Percentiles rank a stretch among this genome's conserved stretches.
phyloP scores from a whole-genome alignment of 92 coral and sea anemone species.

The Muricea muricata region DNA sequence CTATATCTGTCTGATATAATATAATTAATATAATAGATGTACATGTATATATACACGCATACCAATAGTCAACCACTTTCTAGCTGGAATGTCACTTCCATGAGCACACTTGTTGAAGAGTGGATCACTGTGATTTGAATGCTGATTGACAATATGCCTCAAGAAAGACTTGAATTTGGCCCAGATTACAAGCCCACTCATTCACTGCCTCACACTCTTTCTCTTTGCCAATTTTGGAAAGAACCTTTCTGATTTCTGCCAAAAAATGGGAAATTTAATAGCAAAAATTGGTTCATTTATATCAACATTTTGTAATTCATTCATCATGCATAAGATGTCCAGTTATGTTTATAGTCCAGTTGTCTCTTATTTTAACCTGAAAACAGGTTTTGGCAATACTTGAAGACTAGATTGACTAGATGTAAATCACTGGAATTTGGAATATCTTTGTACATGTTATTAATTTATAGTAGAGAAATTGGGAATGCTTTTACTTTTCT shows the following conservation, averaged over 20 bases:
- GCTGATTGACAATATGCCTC: constrained; percentile 58
- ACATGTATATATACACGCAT: not conserved
- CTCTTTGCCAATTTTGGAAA: not conserved
- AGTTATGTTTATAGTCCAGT: constrained; percentile 37
- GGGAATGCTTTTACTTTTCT: constrained; percentile 57
- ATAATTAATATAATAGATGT: not conserved
- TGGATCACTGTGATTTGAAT: constrained; percentile 33
- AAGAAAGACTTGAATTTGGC: constrained; percentile 58
- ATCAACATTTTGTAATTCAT: too few species aligned
- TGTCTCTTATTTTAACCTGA: constrained; percentile 48
- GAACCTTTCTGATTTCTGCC: not conserved
- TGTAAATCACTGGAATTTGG: too few species aligned
- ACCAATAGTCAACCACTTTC: constrained; percentile 64
- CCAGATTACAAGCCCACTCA: constrained; percentile 47
- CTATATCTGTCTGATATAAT: not conserved
- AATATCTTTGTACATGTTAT: constrained; percentile 14
- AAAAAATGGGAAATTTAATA: too few species aligned
- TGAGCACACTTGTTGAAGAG: constrained; percentile 3
- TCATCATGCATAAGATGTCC: too few species aligned
- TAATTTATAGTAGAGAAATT: not conserved
- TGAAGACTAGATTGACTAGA: too few species aligned
- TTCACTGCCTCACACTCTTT: constrained; percentile 37
- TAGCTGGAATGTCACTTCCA: constrained; percentile 47
- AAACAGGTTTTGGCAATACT: too few species aligned
- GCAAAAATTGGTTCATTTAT: too few species aligned